Percentiles rank a stretch among this genome's conserved stretches.
These are phyloP conservation scores for Oncopeltus fasciatus DNA, from an alignment of 1,140 invertebrate genomes.

Conservation along the genomic window DNA sequence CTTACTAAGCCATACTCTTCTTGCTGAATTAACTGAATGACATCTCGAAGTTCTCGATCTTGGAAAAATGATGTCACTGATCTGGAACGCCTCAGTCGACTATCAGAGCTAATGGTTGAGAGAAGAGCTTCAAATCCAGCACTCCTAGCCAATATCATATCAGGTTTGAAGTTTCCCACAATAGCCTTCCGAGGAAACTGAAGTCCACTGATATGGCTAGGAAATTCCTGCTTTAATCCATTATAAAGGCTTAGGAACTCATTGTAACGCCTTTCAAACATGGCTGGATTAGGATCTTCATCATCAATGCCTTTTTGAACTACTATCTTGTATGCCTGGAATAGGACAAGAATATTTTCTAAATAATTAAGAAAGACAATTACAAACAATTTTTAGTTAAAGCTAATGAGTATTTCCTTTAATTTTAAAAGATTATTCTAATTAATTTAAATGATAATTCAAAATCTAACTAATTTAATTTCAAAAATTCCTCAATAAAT, in stretches of 20 bases:
- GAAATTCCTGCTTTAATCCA: slow-evolving; percentile 42
- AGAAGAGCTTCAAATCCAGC: slow-evolving; percentile 54
- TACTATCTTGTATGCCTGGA: slow-evolving; percentile 38
- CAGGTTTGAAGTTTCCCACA: slow-evolving; percentile 58
- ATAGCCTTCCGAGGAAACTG: slow-evolving; percentile 58
- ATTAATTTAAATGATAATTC: neutral
- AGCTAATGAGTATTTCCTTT: neutral
- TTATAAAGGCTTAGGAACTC: slow-evolving; percentile 56
- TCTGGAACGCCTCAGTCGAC: slow-evolving; percentile 41
- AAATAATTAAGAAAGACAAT: neutral
- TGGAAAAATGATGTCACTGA: slow-evolving; percentile 53
- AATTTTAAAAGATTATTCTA: neutral
- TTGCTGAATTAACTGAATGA: slow-evolving; percentile 40
- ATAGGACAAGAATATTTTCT: neutral
- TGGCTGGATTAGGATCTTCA: slow-evolving; percentile 41
- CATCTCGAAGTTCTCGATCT: slow-evolving; percentile 44
- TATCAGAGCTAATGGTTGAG: slow-evolving; percentile 39
- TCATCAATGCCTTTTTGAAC: slow-evolving; percentile 35
- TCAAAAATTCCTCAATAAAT: neutral
- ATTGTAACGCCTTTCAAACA: slow-evolving; percentile 57
- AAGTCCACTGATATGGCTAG: slow-evolving; percentile 38
- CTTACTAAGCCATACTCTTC: slow-evolving; percentile 39
- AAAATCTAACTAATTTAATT: neutral
- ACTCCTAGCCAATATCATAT: slow-evolving; percentile 51
- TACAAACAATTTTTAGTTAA: neutral